Base-by-base conservation (phyloP, 2,113 vertebrate species). In the Drymodes brunneopygia region DNA sequence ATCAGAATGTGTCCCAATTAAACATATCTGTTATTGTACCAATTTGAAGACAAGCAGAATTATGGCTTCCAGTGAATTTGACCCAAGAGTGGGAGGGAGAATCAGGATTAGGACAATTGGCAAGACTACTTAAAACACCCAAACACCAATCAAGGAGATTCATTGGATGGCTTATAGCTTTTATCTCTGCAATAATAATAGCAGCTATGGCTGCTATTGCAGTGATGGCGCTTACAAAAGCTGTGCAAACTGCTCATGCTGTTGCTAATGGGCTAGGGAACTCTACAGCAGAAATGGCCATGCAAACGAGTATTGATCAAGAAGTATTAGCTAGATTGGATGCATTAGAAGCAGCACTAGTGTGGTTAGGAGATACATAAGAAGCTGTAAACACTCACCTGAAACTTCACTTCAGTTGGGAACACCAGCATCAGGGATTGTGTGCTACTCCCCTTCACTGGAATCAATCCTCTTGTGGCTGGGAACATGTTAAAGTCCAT, bases 161-260 rank as follows among this genome's bases (percentile, higher is more conserved):
- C 2, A 53, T 71, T 2, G 2, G 23, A n/a, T 73, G 31, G 51
- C 31, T 44, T 42, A 44, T 21, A 56, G 28, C 53, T n/a, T 57
- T 73, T 15, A 44, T 73, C 10, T 35, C 33, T 73, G 71, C 24
- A 15, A 57, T 22, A 74, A 57, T 35, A 45, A 74, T 21, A 73
- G 24, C 33, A 35, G 19, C 19, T n/a, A 15, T 0, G 1, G 38
- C 31, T 57, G 18, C 31, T 73, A 35, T 73, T 0, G 4, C 71
- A 73, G 35, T 1, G 1, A 73, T 1, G 4, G 38, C 3, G 11
- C 33, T n/a, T 28, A 57, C 24, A 35, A 73, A 57, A 35, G 40
- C 40, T 45, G 24, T 57, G 33, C 14, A 74, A 57, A 74, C 33
- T 74, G 25, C 31, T 73, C 31, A n/a, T 73, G 51, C 31, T 73